Conservation (phyloP, 2,113 vertebrate genomes). For the Sigmodon hispidus region DNA sequence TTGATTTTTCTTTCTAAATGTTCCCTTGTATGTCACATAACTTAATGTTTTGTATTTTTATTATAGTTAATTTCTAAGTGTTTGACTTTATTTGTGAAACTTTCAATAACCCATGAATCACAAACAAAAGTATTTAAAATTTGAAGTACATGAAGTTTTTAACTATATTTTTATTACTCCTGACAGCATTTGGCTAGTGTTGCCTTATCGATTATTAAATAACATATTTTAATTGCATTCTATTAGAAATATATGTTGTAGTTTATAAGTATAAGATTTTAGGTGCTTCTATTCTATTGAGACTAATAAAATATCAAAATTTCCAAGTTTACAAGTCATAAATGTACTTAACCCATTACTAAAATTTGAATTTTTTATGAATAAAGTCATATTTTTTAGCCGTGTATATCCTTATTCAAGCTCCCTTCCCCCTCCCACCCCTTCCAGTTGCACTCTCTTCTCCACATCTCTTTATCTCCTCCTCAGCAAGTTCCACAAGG, state of each 20-base stretch:
- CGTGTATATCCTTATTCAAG: no score
- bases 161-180: conserved; percentile 36
- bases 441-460: no score
- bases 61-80: conserved; percentile 6
- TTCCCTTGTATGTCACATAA: neutral
- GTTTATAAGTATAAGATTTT: neutral
- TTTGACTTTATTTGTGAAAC: conserved; percentile 10
- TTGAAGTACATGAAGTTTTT: neutral
- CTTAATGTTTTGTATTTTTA: conserved; percentile 17
- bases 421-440: no score
- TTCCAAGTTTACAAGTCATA: neutral
- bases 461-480: no score
- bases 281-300: neutral
- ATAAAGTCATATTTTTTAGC: no score
- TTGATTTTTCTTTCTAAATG: neutral
- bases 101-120: conserved; percentile 1
- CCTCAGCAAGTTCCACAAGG: no score
- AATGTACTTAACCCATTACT: neutral
- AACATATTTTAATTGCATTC: neutral
- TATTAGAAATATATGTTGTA: neutral
- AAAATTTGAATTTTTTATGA: neutral
- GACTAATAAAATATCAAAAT: neutral
- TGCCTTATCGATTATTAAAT: neutral
- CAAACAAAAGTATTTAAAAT: neutral
- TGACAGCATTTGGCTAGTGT: neutral